Conservation (phyloP, 2,113 vertebrate species). For the Osmerus eperlanus region DNA sequence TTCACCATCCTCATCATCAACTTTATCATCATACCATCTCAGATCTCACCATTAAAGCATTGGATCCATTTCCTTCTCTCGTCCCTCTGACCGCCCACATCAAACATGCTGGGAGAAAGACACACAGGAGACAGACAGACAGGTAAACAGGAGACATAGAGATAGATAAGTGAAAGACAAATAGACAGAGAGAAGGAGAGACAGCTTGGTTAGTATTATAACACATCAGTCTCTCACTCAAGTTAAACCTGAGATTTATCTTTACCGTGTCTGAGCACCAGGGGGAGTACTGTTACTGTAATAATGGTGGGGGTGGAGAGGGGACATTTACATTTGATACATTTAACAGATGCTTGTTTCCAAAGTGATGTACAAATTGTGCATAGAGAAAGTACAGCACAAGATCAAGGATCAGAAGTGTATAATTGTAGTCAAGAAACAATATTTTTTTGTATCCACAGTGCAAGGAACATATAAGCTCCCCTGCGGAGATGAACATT, state of each 20-base stretch:
- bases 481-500: not conserved
- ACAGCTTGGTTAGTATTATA: not conserved
- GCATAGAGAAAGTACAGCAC: no score
- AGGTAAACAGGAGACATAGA: constrained; percentile 7
- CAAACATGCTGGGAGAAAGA: constrained; percentile 88
- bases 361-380: no score
- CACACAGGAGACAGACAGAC: constrained; percentile 5
- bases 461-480: no score
- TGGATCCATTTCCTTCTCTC: constrained; percentile 99
- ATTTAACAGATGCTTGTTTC: no score
- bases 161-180: not conserved
- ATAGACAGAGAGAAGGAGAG: not conserved
- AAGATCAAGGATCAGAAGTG: no score
- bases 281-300: no score
- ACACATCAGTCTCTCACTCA: not conserved
- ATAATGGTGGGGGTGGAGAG: no score
- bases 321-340: no score
- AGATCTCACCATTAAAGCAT: constrained; percentile 91
- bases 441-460: no score
- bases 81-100: constrained; percentile 96
- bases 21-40: not conserved
- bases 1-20: not conserved
- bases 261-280: no score
- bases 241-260: no score
- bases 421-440: no score